These are phyloP conservation scores for Lumbricus terrestris DNA, from an alignment of 2,888 invertebrate species.

Conservation along the genomic window DNA sequence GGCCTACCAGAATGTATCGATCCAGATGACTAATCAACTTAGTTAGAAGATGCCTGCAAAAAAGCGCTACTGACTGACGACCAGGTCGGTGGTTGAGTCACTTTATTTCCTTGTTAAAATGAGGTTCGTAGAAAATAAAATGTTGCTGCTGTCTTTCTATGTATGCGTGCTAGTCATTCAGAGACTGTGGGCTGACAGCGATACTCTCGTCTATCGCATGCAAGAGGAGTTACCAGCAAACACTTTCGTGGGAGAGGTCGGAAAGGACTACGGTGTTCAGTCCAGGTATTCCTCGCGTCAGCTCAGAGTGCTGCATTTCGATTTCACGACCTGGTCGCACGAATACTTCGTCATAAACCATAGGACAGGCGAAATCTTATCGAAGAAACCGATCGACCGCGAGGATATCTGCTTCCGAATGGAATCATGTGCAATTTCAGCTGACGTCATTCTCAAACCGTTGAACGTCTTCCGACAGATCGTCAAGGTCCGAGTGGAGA, in stretches of 20 bases:
- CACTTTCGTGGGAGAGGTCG: not conserved
- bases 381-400: conserved; percentile 30
- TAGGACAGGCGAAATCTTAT: conserved; percentile 29
- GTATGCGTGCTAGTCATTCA: not conserved
- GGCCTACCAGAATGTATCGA: not conserved
- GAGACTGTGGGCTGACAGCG: not conserved
- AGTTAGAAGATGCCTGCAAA: not conserved
- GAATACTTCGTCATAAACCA: conserved; percentile 29
- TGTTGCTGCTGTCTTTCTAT: not conserved
- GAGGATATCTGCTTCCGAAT: conserved; percentile 30
- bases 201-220: not conserved
- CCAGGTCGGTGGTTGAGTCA: not conserved
- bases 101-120: not conserved
- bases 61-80: not conserved
- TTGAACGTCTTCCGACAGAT: conserved; percentile 27
- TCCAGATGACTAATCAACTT: not conserved
- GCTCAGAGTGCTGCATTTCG: not conserved
- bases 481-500: conserved; percentile 32
- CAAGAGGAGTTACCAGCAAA: not conserved
- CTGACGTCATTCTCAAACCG: conserved; percentile 32
- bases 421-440: conserved; percentile 25
- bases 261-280: not conserved
- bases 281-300: not conserved
- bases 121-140: not conserved
- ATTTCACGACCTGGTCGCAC: not conserved